A percentile compares a stretch with the other conserved stretches of the same genome.
Conservation (phyloP, 2,888 invertebrate genomes). For the Acrobasis repandana region DNA sequence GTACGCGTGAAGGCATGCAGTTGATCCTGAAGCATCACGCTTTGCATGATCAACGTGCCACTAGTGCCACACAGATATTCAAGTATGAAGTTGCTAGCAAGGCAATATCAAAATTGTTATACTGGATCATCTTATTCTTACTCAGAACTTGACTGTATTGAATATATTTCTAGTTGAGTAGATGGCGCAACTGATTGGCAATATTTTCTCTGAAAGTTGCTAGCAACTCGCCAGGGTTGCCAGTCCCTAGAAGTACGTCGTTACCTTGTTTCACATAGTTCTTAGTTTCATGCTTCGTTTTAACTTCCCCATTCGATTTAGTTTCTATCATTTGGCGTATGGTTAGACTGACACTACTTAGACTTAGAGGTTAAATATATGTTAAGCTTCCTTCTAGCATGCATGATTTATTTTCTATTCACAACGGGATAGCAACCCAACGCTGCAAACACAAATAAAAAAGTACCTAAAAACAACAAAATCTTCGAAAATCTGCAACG, state of each 20-base stretch:
- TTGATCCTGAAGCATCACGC: constrained; percentile 43
- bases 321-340: background rate
- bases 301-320: constrained; percentile 4
- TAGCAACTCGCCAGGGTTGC: constrained; percentile 63
- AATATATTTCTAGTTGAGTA: constrained; percentile 1
- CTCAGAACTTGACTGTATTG: background rate
- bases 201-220: constrained; percentile 39
- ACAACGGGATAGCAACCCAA: constrained; percentile 64
- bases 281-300: constrained; percentile 18
- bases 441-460: constrained; percentile 67
- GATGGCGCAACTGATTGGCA: constrained; percentile 11
- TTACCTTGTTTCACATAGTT: constrained; percentile 20
- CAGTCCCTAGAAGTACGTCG: constrained; percentile 42
- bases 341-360: background rate
- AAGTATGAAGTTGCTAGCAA: constrained; percentile 56
- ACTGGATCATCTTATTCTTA: too few relatives aligned
- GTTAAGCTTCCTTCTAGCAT: constrained; percentile 22
- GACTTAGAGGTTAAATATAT: background rate
- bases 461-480: constrained; percentile 26
- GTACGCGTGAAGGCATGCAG: constrained; percentile 36
- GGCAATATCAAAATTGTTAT: background rate
- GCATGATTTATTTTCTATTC: constrained; percentile 32
- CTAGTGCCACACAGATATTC: constrained; percentile 62
- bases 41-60: constrained; percentile 48
- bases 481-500: constrained; percentile 24